phyloP scores from a whole-genome alignment of 2,888 invertebrate species.

The Lymantria dispar region DNA sequence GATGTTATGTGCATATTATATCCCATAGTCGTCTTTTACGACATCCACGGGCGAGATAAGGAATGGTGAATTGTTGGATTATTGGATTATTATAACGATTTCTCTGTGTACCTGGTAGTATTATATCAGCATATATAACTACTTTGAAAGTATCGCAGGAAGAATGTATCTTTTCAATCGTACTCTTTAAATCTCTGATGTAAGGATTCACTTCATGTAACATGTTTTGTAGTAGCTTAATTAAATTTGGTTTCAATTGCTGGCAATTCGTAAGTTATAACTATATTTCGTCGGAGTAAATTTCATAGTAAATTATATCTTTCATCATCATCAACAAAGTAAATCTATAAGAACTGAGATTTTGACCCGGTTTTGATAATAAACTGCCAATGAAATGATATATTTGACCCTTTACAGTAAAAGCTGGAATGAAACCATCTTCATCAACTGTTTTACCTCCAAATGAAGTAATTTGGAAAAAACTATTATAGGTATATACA shows the following conservation, averaged over 20 bases:
- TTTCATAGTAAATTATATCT: no score
- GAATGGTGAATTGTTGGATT: no score
- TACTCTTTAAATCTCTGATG: not conserved
- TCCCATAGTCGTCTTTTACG: no score
- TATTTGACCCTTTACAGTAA: not conserved
- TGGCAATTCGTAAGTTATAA: not conserved
- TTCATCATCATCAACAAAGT: not conserved
- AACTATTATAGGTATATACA: no score
- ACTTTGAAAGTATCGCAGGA: not conserved
- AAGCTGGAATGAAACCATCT: not conserved
- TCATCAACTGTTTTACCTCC: not conserved
- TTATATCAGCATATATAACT: constrained; percentile 1
- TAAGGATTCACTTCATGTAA: not conserved
- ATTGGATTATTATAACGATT: constrained; percentile 2
- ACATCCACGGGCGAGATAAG: no score
- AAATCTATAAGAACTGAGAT: not conserved
- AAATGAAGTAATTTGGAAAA: no score
- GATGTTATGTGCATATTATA: no score
- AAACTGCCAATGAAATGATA: constrained; percentile 1
- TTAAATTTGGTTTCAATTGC: not conserved
- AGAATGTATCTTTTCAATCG: not conserved
- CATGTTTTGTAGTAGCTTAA: not conserved
- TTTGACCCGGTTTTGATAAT: not conserved
- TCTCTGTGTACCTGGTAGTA: not conserved
- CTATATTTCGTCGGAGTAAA: no score